These are phyloP conservation scores for Leptinotarsa lineolata DNA, from an alignment of 1,140 invertebrate species.

Conservation along the genomic window DNA sequence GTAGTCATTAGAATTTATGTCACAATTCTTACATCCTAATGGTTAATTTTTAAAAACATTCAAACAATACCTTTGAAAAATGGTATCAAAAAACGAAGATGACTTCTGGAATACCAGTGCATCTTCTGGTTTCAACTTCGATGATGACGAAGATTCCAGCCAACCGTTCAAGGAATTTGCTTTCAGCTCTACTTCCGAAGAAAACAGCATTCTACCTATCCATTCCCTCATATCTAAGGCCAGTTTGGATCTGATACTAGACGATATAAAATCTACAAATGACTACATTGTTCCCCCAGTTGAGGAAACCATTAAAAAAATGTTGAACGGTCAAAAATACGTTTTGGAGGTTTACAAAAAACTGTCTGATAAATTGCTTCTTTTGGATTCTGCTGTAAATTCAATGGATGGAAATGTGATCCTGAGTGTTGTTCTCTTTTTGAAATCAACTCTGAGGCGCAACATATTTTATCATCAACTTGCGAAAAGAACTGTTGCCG, in stretches of 20 bases:
- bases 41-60: too few species aligned
- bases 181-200: constrained; percentile 35
- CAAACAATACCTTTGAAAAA: background rate
- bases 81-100: constrained; percentile 39
- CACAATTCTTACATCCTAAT: too few species aligned
- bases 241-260: constrained; percentile 43
- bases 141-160: constrained; percentile 45
- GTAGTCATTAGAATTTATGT: too few species aligned
- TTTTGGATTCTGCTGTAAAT: constrained; percentile 46
- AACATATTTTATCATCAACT: constrained; percentile 45
- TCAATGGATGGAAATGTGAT: constrained; percentile 49
- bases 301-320: constrained; percentile 47
- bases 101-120: constrained; percentile 51
- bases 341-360: constrained; percentile 40
- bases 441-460: constrained; percentile 40
- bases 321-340: constrained; percentile 41
- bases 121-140: constrained; percentile 48
- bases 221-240: constrained; percentile 48
- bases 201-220: constrained; percentile 41
- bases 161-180: constrained; percentile 29
- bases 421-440: constrained; percentile 43
- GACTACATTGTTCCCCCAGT: constrained; percentile 31
- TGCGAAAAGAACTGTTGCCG: constrained; percentile 42
- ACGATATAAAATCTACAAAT: constrained; percentile 38
- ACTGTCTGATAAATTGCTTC: constrained; percentile 43